Evolutionary conservation across 2,113 vertebrate species (phyloP).

Genomic region (Ailurus styani): DNA sequence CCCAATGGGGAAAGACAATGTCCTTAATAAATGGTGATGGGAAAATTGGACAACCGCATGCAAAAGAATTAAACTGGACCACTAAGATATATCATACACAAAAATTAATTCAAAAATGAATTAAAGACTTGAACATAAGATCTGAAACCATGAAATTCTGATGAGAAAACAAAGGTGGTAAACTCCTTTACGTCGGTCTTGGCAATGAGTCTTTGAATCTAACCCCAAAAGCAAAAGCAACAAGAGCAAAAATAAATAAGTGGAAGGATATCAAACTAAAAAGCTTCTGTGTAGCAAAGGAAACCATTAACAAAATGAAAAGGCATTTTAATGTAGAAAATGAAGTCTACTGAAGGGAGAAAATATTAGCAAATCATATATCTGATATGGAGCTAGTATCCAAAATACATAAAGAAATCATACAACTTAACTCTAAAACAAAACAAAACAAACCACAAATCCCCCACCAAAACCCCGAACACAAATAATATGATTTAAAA

Average conservation of each 20-base stretch:
- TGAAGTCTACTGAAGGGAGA: neutral
- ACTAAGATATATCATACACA: neutral
- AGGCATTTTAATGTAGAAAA: neutral
- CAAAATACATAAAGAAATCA: neutral
- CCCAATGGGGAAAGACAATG: neutral
- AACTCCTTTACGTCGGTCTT: neutral
- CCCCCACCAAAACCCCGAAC: neutral
- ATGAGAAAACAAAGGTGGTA: neutral
- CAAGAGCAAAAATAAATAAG: neutral
- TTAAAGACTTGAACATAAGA: neutral
- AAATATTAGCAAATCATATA: neutral
- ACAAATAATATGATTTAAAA: neutral
- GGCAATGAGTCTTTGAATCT: neutral
- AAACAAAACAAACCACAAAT: neutral
- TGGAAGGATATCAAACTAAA: neutral
- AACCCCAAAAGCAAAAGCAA: neutral
- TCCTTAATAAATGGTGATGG: neutral
- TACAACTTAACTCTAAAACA: neutral
- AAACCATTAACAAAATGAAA: neutral
- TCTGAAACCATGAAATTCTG: neutral
- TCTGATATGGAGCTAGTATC: neutral
- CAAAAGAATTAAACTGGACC: neutral
- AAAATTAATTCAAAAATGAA: neutral
- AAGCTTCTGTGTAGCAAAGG: neutral
- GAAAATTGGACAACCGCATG: neutral